Conservation (phyloP, 1,140 invertebrate species). For the Drosophila leontia region DNA sequence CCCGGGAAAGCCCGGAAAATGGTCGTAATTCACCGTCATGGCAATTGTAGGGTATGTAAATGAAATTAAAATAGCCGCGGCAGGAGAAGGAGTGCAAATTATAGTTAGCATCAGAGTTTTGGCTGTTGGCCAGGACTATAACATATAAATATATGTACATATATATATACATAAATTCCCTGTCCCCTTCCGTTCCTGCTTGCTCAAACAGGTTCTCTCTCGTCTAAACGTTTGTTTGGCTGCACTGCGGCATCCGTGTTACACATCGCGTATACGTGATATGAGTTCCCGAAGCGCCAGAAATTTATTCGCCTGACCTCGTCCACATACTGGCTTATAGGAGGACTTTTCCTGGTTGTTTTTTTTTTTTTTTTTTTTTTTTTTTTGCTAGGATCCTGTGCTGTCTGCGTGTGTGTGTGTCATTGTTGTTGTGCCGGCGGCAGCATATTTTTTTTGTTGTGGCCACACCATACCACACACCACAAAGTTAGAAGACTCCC, state of each 20-base stretch:
- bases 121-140: conserved; percentile 34
- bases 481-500: conserved; percentile 43
- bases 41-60: conserved; percentile 34
- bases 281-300: conserved; percentile 40
- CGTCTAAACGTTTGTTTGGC: conserved; percentile 56
- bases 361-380: no score
- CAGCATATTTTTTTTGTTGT: conserved; percentile 17
- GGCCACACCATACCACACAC: not conserved
- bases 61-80: conserved; percentile 44
- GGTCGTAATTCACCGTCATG: not conserved
- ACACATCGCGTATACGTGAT: conserved; percentile 60
- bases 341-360: no score
- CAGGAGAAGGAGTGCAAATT: conserved; percentile 42
- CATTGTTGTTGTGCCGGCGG: conserved; percentile 21
- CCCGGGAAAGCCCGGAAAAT: not conserved
- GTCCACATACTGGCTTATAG: conserved; percentile 1
- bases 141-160: not conserved
- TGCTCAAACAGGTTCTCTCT: conserved; percentile 11
- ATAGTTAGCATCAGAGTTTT: conserved; percentile 56
- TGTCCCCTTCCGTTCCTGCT: not conserved
- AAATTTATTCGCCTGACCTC: conserved; percentile 49
- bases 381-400: conserved; percentile 2
- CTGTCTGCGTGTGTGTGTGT: conserved; percentile 7
- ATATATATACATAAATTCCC: not conserved
- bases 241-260: conserved; percentile 53